Evolutionary conservation across 2,888 invertebrate species (phyloP).

Genomic region (Cotesia congregata): DNA sequence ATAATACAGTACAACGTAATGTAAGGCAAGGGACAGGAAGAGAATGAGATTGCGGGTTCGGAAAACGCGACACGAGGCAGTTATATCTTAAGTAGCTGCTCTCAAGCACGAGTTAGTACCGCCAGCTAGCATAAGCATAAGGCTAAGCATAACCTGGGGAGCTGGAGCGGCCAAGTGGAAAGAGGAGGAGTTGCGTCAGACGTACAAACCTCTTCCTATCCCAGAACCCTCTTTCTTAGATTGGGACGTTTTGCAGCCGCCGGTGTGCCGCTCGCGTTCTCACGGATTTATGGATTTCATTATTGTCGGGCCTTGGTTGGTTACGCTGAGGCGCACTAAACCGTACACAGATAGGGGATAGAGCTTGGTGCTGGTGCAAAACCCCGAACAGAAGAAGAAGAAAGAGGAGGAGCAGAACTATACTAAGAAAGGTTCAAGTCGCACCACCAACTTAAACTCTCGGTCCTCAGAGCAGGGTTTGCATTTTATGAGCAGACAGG

Average conservation of each 20-base stretch:
- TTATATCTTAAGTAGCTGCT: background rate
- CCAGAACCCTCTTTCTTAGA: conserved; percentile 18
- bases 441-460: conserved; percentile 67
- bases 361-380: conserved; percentile 9
- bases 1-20: background rate
- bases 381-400: conserved; percentile 29
- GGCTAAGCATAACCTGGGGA: conserved; percentile 40
- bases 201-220: conserved; percentile 2
- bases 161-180: conserved; percentile 45
- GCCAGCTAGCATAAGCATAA: conserved; percentile 38
- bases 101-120: background rate
- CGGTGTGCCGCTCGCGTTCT: conserved; percentile 69
- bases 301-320: conserved; percentile 76
- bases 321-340: conserved; percentile 65
- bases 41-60: conserved; percentile 35
- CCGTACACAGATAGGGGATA: conserved; percentile 43
- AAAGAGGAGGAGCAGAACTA: conserved; percentile 32
- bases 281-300: conserved; percentile 79
- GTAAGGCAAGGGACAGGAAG: conserved; percentile 15
- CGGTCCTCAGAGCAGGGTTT: conserved; percentile 57
- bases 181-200: conserved; percentile 47
- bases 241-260: conserved; percentile 45
- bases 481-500: conserved; percentile 66
- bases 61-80: conserved; percentile 23
- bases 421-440: conserved; percentile 39